Evolutionary conservation across 2,797 vertebrate species (phyloP), one percentile per base, ranked within the genome.

Genomic region (Gorsachius magnificus): DNA sequence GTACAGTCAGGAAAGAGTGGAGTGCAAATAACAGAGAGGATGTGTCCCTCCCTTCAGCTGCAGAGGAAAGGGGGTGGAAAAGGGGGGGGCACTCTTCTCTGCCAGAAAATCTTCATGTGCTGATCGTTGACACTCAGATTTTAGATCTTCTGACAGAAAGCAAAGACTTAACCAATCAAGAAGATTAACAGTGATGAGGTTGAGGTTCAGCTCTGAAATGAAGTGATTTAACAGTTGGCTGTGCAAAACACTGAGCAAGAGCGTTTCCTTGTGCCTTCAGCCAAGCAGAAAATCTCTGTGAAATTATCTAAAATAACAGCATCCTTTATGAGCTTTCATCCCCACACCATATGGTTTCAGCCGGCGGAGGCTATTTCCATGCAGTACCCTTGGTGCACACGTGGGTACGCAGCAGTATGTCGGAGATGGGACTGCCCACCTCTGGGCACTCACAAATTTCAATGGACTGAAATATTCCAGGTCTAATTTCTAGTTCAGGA

Each of bases 221-320:
- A 95, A 95, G 92, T 82, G 90, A 97, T 97, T 97, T 96, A 97
- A 96, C 91, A 96, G 87, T 97, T 74, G 80, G 89, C 94, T 93
- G 89, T 97, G 95, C 96, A 96, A 95, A 97, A 96, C 70, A 75
- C 48, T 0, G 4, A 93, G 76, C 2, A 25, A 95, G 85, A 94
- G 84, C 95, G 81, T 96, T 98, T 98, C 98, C 98, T 98, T 98
- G 98, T 98, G 98, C 98, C 96, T 98, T 96, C 97, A 97, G 95
- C 97, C 97, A 92, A 98, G 98, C 98, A 97, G 98, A 99, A 99
- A 99, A 98, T 98, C 98, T 98, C 97, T 94, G 96, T 97, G 84
- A 99, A 99, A 98, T 98, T 98, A 98, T 98, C 98, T 98, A 97
- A 97, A 81, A 98, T 96, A 98, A 98, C 75, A 60, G 97, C 96